Percentiles rank a stretch among this genome's conserved stretches.
Evolutionary conservation across 1,140 invertebrate species (phyloP).

Genomic region (Gryllus bimaculatus): DNA sequence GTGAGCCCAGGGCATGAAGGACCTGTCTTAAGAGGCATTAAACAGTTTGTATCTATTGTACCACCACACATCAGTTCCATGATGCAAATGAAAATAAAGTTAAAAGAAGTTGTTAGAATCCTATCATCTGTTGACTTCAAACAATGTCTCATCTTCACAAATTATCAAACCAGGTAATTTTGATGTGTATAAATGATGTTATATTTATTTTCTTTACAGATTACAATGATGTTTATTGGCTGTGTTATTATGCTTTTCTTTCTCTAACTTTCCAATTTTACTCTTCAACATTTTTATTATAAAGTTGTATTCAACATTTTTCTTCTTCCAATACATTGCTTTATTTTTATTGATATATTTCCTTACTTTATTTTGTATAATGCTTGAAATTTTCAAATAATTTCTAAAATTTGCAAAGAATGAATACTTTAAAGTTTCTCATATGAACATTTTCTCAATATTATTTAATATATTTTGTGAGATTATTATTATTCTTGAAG

Average conservation of each 20-base stretch:
- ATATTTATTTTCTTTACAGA: background rate
- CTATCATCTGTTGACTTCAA: conserved; percentile 65
- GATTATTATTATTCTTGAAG: no score
- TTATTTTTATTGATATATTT: background rate
- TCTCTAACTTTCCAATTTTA: background rate
- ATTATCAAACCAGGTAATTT: conserved; percentile 62
- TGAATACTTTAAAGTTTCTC: no score
- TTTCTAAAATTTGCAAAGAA: no score
- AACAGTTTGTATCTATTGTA: conserved; percentile 58
- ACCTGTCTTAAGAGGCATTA: conserved; percentile 60
- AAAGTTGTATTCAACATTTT: background rate
- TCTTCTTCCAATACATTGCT: background rate
- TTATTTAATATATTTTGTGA: no score
- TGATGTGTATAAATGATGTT: conserved; percentile 7
- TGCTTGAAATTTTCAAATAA: background rate
- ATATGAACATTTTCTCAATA: no score
- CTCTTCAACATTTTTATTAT: background rate
- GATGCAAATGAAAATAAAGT: conserved; percentile 50
- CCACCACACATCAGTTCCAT: conserved; percentile 45
- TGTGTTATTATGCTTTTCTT: background rate
- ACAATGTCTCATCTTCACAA: conserved; percentile 86
- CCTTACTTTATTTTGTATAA: background rate
- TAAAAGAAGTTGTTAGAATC: conserved; percentile 58
- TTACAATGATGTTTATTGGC: background rate
- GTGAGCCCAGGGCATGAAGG: conserved; percentile 48